phyloP scores from a whole-genome alignment of 2,797 vertebrate genomes.

The Chelidonichthys spinosus region DNA sequence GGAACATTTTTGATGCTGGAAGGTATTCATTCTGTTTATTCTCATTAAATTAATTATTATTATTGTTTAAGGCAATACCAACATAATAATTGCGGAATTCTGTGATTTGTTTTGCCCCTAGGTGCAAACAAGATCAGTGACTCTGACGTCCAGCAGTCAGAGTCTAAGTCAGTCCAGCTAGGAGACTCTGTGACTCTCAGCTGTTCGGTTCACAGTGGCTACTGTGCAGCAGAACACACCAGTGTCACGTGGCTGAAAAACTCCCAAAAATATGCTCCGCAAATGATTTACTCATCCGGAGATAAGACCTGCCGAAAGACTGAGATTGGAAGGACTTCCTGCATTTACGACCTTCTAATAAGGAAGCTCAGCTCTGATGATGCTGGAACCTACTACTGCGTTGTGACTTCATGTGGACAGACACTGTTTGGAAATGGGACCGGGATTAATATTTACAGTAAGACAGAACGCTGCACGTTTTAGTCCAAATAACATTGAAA shows the following conservation, averaged over 20 bases:
- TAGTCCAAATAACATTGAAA: not conserved
- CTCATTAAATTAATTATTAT: not conserved
- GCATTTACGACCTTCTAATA: conserved; percentile 33
- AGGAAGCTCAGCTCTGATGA: conserved; percentile 36
- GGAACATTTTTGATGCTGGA: conserved; percentile 41
- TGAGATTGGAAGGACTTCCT: conserved; percentile 22
- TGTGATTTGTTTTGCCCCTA: not conserved
- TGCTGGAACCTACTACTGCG: conserved; percentile 46
- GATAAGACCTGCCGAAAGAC: not conserved
- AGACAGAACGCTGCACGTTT: not conserved
- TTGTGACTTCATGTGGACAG: conserved; percentile 45
- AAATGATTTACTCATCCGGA: conserved; percentile 13
- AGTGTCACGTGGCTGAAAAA: conserved; percentile 38
- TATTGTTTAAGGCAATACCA: rapidly evolving
- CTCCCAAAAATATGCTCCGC: conserved; percentile 42
- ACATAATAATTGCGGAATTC: rapidly evolving
- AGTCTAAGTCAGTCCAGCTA: conserved; percentile 18
- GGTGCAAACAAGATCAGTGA: conserved; percentile 18
- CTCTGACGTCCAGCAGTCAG: conserved; percentile 36
- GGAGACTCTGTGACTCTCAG: conserved; percentile 57
- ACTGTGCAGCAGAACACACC: conserved; percentile 53
- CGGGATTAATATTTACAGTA: conserved; percentile 23
- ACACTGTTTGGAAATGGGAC: conserved; percentile 49
- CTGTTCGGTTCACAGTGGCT: conserved; percentile 46
- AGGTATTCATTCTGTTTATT: conserved; percentile 18